Percentiles rank a stretch among this genome's conserved stretches.
Evolutionary conservation across 1,140 invertebrate species (phyloP).

Genomic region (Drosophila mayri): DNA sequence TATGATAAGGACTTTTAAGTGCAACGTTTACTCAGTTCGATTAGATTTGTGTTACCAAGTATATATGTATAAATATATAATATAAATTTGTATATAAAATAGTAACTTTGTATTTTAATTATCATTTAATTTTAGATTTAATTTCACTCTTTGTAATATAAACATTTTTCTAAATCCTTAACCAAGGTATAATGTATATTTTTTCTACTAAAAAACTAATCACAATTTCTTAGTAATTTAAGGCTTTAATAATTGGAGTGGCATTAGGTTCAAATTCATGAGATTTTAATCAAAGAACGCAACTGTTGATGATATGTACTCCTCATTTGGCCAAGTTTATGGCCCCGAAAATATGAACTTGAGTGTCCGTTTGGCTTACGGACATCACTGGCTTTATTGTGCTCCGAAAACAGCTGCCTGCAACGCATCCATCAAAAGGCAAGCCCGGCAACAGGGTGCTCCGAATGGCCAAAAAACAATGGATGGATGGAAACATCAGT

Average conservation of each 20-base stretch:
- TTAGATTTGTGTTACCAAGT: background rate
- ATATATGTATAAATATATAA: background rate
- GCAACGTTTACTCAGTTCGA: background rate
- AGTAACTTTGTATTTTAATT: background rate
- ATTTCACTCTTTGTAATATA: background rate
- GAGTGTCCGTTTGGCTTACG: constrained; percentile 23
- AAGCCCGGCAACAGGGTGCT: constrained; percentile 15
- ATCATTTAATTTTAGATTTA: background rate
- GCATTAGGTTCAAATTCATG: background rate
- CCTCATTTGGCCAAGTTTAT: background rate
- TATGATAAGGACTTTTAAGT: background rate
- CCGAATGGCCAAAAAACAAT: constrained; percentile 47
- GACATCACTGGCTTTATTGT: constrained; percentile 16
- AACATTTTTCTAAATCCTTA: background rate
- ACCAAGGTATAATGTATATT: too few species aligned
- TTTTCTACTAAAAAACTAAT: too few species aligned
- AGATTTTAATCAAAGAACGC: constrained; percentile 9
- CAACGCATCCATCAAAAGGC: constrained; percentile 69
- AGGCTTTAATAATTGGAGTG: background rate
- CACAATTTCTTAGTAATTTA: background rate
- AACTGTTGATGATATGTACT: background rate
- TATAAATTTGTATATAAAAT: background rate
- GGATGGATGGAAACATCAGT: constrained; percentile 36
- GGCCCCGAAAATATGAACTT: constrained; percentile 28
- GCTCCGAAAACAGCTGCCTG: constrained; percentile 43